phyloP scores from a whole-genome alignment of 2,113 vertebrate species.

The Rattus rattus region DNA sequence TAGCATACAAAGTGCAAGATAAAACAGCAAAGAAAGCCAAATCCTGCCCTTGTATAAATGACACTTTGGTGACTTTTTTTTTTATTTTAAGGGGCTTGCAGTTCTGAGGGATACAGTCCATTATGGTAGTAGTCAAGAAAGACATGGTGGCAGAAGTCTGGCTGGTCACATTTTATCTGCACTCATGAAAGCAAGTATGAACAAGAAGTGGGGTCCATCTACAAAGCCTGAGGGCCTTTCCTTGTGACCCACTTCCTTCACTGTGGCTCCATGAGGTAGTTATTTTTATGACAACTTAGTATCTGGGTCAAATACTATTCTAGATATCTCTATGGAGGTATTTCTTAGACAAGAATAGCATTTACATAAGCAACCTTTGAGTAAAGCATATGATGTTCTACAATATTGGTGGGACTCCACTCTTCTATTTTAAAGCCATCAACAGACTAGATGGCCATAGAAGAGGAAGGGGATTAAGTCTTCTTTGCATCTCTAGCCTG shows the following conservation, averaged over 20 bases:
- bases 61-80: not conserved
- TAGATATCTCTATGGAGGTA: not conserved
- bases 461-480: not conserved
- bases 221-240: not conserved
- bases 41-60: not conserved
- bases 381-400: not conserved
- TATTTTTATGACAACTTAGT: not conserved
- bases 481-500: not conserved
- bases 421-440: not conserved
- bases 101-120: not conserved
- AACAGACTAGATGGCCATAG: not conserved
- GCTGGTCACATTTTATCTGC: not conserved
- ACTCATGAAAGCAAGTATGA: not conserved
- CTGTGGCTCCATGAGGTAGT: not conserved
- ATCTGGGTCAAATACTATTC: not conserved
- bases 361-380: not conserved
- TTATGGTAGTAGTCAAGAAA: not conserved
- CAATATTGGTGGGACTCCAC: not conserved
- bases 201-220: not conserved
- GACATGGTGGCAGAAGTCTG: not conserved
- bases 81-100: not conserved
- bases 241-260: not conserved
- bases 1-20: not conserved
- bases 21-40: not conserved
- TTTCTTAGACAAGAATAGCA: not conserved